phyloP scores from a whole-genome alignment of 2,888 invertebrate genomes.

The Leucania comma region DNA sequence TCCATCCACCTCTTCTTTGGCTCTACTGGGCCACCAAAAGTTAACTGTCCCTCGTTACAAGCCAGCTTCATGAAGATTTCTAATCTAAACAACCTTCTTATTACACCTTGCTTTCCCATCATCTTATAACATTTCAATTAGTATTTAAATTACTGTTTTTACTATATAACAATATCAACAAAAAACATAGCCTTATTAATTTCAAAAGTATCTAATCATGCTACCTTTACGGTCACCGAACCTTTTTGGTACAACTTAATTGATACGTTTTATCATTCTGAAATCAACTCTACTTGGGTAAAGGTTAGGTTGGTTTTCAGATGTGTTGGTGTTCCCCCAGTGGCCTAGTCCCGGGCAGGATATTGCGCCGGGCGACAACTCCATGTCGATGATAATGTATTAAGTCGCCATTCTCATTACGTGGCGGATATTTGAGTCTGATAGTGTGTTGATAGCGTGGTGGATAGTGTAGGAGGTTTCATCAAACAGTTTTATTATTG shows the following conservation, averaged over 20 bases:
- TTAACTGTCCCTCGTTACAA: background rate
- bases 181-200: conserved; percentile 59
- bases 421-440: conserved; percentile 67
- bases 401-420: conserved; percentile 67
- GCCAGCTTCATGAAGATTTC: background rate
- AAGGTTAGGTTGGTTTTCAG: conserved; percentile 29
- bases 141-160: conserved; percentile 61
- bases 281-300: background rate
- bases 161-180: conserved; percentile 35
- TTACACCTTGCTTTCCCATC: conserved; percentile 17
- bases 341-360: conserved; percentile 67
- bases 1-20: too few species aligned
- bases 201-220: conserved; percentile 60
- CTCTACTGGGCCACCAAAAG: too few species aligned
- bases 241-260: conserved; percentile 55
- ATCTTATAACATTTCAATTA: conserved; percentile 35
- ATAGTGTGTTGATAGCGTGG: conserved; percentile 51
- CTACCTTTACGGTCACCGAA: conserved; percentile 35
- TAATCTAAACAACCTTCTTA: background rate
- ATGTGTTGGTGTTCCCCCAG: conserved; percentile 41
- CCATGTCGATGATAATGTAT: conserved; percentile 59
- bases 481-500: background rate
- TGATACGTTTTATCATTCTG: conserved; percentile 23
- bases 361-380: conserved; percentile 65
- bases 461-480: conserved; percentile 6